Evolutionary conservation across 1,140 invertebrate species (phyloP).

Genomic region (Diachasmimorpha longicaudata): DNA sequence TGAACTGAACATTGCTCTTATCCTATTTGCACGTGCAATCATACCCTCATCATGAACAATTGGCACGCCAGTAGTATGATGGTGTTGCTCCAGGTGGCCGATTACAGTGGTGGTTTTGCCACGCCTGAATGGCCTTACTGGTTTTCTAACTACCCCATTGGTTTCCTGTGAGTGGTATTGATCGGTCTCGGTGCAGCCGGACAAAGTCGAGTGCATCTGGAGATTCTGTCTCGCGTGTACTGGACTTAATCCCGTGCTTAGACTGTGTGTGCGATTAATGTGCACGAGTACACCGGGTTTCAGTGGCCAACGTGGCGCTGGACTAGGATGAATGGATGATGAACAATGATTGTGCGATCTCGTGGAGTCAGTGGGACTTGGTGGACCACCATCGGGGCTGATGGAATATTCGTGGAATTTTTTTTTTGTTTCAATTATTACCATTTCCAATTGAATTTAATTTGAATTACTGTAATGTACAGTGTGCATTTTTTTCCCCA

Average conservation of each 20-base stretch:
- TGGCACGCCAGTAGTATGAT: slow-evolving; percentile 17
- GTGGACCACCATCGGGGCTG: slow-evolving; percentile 56
- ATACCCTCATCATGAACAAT: slow-evolving; percentile 53
- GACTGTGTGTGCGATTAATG: slow-evolving; percentile 76
- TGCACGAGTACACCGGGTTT: slow-evolving; percentile 87
- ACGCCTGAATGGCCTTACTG: slow-evolving; percentile 33
- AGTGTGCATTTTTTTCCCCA: not conserved
- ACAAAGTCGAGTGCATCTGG: slow-evolving; percentile 26
- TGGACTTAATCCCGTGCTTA: slow-evolving; percentile 55
- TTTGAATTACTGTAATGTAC: not conserved
- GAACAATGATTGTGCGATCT: slow-evolving; percentile 40
- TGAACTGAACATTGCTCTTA: slow-evolving; percentile 55
- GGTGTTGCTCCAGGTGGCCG: slow-evolving; percentile 12
- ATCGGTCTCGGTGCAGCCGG: slow-evolving; percentile 21
- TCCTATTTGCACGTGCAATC: slow-evolving; percentile 56
- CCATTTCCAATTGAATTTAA: slow-evolving; percentile 1
- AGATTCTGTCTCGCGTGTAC: slow-evolving; percentile 22
- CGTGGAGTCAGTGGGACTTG: slow-evolving; percentile 55
- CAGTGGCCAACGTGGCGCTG: slow-evolving; percentile 83
- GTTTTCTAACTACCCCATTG: slow-evolving; percentile 26
- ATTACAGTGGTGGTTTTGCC: slow-evolving; percentile 14
- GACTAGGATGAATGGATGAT: slow-evolving; percentile 61
- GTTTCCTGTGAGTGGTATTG: slow-evolving; percentile 26
- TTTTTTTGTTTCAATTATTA: slow-evolving; percentile 2
- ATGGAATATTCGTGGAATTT: slow-evolving; percentile 6